phyloP scores from a whole-genome alignment of 2,113 vertebrate species.

The Cairina moschata region DNA sequence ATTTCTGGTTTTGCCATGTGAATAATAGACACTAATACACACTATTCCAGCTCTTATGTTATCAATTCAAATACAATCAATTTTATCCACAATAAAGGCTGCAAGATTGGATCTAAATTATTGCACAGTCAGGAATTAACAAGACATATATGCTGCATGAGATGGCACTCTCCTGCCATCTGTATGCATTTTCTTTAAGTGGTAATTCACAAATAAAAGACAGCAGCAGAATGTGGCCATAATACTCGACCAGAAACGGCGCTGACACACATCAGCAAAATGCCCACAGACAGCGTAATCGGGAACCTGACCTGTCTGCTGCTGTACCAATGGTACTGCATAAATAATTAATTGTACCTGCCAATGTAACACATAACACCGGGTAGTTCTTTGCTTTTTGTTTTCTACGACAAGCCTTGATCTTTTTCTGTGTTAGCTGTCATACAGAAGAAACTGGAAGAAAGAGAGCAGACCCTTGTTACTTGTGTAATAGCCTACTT shows the following conservation, averaged over 20 bases:
- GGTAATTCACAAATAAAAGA: slow-evolving; percentile 4
- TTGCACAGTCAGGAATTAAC: background rate
- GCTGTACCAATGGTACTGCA: slow-evolving; percentile 22
- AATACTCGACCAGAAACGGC: slow-evolving; percentile 30
- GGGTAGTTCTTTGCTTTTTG: slow-evolving; percentile 34
- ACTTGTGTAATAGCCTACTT: background rate
- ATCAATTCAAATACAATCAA: background rate
- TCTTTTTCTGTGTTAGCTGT: slow-evolving; percentile 46
- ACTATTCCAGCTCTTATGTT: slow-evolving; percentile 1
- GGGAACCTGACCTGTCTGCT: slow-evolving; percentile 45
- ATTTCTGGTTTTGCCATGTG: slow-evolving; percentile 34
- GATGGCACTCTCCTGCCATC: background rate
- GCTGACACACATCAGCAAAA: slow-evolving; percentile 51
- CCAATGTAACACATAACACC: slow-evolving; percentile 24
- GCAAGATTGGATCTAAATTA: background rate
- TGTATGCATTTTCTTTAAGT: background rate
- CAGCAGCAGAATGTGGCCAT: background rate
- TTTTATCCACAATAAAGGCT: background rate
- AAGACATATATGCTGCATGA: background rate
- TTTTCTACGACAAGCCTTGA: slow-evolving; percentile 41
- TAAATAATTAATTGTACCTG: slow-evolving; percentile 53
- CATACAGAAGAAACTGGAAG: slow-evolving; percentile 12
- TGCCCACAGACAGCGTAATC: slow-evolving; percentile 52
- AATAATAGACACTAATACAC: background rate
- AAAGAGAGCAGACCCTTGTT: slow-evolving; percentile 31